Conservation (phyloP, 1,140 invertebrate genomes). For the Hylyphantes graminicola region DNA sequence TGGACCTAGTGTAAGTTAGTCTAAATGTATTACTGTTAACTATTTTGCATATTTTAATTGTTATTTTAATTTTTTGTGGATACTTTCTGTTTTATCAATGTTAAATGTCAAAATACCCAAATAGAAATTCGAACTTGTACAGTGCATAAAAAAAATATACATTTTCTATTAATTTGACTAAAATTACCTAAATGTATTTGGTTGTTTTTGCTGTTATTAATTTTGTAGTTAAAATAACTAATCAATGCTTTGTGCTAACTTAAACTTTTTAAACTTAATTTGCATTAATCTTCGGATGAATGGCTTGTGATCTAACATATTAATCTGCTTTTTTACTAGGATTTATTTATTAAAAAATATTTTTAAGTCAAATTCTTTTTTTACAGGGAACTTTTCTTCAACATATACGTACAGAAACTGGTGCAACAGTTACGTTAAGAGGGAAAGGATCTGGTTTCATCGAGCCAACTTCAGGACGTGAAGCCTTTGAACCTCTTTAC, state of each 20-base stretch:
- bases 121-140: background rate
- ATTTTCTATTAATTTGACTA: background rate
- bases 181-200: no score
- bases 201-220: no score
- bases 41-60: background rate
- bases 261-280: background rate
- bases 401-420: conserved; percentile 82
- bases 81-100: background rate
- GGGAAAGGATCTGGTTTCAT: conserved; percentile 77
- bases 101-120: background rate
- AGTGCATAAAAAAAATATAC: background rate
- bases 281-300: background rate
- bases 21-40: background rate
- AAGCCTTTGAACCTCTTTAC: conserved; percentile 83
- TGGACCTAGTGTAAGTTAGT: conserved; percentile 70
- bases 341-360: background rate
- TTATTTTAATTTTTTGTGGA: background rate
- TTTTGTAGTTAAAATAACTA: no score
- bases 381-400: conserved; percentile 79
- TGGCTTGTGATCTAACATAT: background rate
- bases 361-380: background rate
- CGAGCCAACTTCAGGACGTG: conserved; percentile 73
- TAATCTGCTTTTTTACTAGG: background rate
- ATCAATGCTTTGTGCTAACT: background rate
- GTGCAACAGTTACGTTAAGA: conserved; percentile 78